Percentiles rank a stretch among this genome's conserved stretches.
These are phyloP conservation scores for Coptodon bakossiorum DNA, from an alignment of 2,113 vertebrate genomes.

Conservation along the genomic window DNA sequence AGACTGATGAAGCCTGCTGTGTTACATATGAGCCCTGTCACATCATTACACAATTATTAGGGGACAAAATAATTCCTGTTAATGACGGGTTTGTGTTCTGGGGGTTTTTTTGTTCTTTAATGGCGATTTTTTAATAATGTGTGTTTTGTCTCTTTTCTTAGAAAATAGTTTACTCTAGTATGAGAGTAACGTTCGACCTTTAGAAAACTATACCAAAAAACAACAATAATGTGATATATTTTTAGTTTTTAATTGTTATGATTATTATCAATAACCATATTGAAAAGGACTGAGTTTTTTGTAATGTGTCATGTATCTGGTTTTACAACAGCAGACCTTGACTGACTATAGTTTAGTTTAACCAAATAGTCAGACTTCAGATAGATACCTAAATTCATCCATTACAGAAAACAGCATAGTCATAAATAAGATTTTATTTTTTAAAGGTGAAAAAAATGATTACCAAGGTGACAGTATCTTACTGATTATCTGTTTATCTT, in stretches of 20 bases:
- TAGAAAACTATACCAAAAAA: not conserved
- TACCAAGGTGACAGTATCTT: fast-evolving
- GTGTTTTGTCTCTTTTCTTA: fast-evolving
- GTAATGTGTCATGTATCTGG: not conserved
- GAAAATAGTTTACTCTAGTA: not conserved
- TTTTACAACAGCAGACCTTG: not conserved
- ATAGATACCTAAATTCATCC: not conserved
- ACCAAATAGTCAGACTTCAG: not conserved
- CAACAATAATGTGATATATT: not conserved
- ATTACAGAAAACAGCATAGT: not conserved
- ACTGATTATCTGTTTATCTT: not conserved
- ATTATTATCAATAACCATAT: not conserved
- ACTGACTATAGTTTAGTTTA: not conserved
- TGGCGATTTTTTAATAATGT: fast-evolving
- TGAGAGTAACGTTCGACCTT: fast-evolving
- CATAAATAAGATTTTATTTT: not conserved
- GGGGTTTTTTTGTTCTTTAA: not conserved
- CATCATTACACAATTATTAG: not conserved
- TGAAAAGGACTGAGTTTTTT: not conserved
- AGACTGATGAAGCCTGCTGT: not conserved
- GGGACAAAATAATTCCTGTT: not conserved
- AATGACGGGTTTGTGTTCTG: not conserved
- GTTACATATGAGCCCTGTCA: not conserved
- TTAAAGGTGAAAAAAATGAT: not conserved
- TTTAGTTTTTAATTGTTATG: not conserved